Evolutionary conservation across 2,888 invertebrate genomes (phyloP).

Genomic region (Enchytraeus crypticus): DNA sequence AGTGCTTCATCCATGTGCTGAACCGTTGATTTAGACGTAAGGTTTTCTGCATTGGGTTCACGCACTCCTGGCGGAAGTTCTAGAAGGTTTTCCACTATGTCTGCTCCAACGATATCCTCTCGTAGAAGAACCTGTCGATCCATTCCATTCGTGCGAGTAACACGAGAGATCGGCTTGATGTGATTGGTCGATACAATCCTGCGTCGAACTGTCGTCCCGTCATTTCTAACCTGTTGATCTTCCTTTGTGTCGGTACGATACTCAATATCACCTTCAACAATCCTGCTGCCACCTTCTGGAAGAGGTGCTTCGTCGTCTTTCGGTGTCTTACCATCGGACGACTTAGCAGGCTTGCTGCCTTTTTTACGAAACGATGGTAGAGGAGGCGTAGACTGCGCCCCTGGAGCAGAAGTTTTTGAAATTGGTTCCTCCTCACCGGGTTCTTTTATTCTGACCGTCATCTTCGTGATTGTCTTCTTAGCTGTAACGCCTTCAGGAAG

Average conservation of each 20-base stretch:
- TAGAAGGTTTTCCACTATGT: constrained; percentile 9
- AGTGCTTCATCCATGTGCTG: constrained; percentile 3
- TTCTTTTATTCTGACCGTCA: constrained; percentile 3
- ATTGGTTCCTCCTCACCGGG: neutral
- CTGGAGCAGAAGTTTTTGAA: neutral
- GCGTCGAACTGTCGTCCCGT: neutral
- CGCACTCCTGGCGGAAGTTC: constrained; percentile 7
- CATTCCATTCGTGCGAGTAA: neutral
- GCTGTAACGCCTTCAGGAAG: constrained; percentile 2
- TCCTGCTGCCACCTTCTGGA: constrained; percentile 2
- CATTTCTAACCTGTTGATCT: neutral
- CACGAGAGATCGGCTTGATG: neutral
- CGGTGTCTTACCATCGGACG: neutral
- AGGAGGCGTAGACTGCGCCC: neutral
- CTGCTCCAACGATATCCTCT: constrained; percentile 5
- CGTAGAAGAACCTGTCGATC: neutral
- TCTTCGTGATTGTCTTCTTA: neutral
- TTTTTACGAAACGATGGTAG: neutral
- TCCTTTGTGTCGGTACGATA: neutral
- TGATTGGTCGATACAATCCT: neutral
- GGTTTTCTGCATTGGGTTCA: constrained; percentile 3
- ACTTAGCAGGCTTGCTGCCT: neutral
- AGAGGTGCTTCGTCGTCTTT: neutral
- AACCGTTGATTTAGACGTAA: neutral
- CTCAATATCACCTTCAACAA: constrained; percentile 1